phyloP scores from a whole-genome alignment of 2,797 vertebrate species.

The Malacoctenus gilli region DNA sequence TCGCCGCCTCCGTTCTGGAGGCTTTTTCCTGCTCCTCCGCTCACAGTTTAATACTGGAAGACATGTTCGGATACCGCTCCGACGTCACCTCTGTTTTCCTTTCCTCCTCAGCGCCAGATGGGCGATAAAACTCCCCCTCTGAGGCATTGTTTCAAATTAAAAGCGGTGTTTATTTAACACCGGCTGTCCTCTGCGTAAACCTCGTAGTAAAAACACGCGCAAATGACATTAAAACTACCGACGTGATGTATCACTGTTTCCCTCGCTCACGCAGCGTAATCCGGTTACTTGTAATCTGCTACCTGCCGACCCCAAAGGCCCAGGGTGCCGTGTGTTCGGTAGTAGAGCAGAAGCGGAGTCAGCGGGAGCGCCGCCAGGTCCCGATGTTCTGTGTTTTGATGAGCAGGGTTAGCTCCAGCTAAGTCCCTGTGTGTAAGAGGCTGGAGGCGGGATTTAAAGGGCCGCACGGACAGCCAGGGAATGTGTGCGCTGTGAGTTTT shows the following conservation, averaged over 20 bases:
- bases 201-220: neutral
- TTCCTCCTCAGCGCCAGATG: slow-evolving; percentile 29
- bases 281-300: slow-evolving; percentile 7
- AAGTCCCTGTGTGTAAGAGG: slow-evolving; percentile 65
- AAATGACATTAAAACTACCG: neutral
- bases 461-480: slow-evolving; percentile 20
- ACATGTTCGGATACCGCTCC: slow-evolving; percentile 22
- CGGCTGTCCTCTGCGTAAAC: slow-evolving; percentile 26
- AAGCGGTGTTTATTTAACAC: slow-evolving; percentile 19
- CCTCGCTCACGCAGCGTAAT: neutral
- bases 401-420: slow-evolving; percentile 61
- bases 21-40: neutral
- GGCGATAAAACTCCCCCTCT: slow-evolving; percentile 2
- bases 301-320: slow-evolving; percentile 15
- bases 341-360: slow-evolving; percentile 18
- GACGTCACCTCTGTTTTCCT: neutral
- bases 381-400: slow-evolving; percentile 70
- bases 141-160: slow-evolving; percentile 1
- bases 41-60: slow-evolving; percentile 12
- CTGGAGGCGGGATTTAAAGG: slow-evolving; percentile 64
- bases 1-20: slow-evolving; percentile 2
- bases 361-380: slow-evolving; percentile 54
- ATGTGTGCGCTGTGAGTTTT: slow-evolving; percentile 29
- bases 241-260: neutral
- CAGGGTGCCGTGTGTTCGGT: neutral